Evolutionary conservation across 2,113 vertebrate species (phyloP), one percentile per base, ranked within the genome.

Genomic region (Australoheros scitulus): DNA sequence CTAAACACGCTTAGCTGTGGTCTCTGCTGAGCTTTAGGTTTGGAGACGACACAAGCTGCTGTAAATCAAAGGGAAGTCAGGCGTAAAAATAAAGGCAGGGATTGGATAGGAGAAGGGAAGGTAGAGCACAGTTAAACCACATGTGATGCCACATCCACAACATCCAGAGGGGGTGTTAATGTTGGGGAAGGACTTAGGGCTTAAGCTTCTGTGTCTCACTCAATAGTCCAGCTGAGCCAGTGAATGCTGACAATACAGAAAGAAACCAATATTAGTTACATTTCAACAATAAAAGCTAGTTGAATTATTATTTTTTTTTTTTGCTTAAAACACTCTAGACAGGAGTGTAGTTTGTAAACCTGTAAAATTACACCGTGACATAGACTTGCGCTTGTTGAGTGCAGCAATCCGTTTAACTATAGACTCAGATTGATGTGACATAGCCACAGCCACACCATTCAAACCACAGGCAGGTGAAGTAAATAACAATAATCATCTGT

Each of bases 181-280:
- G 64, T 0, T 20, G 64, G 41, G 24, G 47, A 47, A 26, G 11
- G 41, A 68, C 8, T 68, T 8, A 9, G 20, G 61, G 41, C 61
- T 68, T 26, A 13, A 15, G 64, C 64, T 29, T 15, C 63, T 47
- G 63, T 15, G 61, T 68, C 7, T 68, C 41, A 14, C 38, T 68
- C 64, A 18, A 10, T 3, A 68, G 64, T 5, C 0, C 0, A 24
- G 36, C 38, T 0, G 0, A 68, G 8, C 64, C 22, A 7, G 26
- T 2, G 41, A 15, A 26, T 6, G 64, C 41, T 68, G 26, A 29
- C 15, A 0, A 50, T 6, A 50, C 47, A 15, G 63, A 41, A 11
- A 68, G 22, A 68, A 68, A 68, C 38, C 43, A 68, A 47, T 26
- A 26, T 47, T 47, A 11, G 41, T 6, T 43, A 43, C 0, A 24